Evolutionary conservation across 2,113 vertebrate species (phyloP), one percentile per base, ranked within the genome.

Genomic region (Paraplagusia blochii): DNA sequence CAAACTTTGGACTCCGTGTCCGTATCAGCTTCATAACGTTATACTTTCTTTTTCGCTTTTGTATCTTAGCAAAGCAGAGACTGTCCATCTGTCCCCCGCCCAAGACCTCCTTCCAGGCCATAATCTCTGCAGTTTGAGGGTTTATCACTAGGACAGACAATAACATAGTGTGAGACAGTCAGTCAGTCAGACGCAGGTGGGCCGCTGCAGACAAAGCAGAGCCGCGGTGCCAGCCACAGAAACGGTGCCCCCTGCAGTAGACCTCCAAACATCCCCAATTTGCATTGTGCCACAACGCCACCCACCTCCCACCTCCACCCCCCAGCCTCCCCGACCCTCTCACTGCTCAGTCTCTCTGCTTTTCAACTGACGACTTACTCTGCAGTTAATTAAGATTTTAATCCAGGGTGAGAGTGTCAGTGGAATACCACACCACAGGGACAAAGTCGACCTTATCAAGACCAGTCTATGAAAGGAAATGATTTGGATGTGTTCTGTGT

Each of bases 351-450:
- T 6, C 63, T 77, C 43, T 29, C 67, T 45, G 65, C 66, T 72
- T 66, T 70, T 78, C 54, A 66, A 44, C 64, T 57, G 53, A n/a
- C 74, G 65, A 61, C 63, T 81, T 82, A 85, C 77, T 76, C 72
- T 77, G 51, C 68, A 82, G 80, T 86, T 89, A 87, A 88, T 89
- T 89, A 85, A 76, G 84, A 87, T 87, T 87, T 88, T 79, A 87
- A 87, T 89, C 83, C 82, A 67, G 70, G 69, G 65, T 76, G 72
- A 82, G 58, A 42, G 71, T 72, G 77, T 82, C 79, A 80, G 76
- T 56, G 56, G 64, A 77, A 76, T 84, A 67, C 46, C 35, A 38
- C 65, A 53, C 58, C 69, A 78, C 76, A 76, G 77, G 79, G 63
- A 45, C 56, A 72, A 75, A 80, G 45, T 59, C 58, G 59, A 63